Base-by-base conservation (phyloP, 2,888 invertebrate genomes). In the Unio delphinus region DNA sequence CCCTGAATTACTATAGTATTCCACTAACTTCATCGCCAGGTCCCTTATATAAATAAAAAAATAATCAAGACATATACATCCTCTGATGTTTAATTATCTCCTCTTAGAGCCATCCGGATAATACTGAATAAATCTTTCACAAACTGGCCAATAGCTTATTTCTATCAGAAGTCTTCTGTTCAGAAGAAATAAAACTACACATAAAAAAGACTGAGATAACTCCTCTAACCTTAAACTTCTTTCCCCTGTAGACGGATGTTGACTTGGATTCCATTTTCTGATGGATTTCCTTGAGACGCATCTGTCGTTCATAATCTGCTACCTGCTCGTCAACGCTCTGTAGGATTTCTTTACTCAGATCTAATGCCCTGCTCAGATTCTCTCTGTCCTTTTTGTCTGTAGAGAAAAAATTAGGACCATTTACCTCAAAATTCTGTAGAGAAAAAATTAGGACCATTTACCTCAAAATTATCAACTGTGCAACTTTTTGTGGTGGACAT, bases 291-390 rank as follows among this genome's bases (percentile, higher is more conserved):
- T 96, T 90, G 86, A 98, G 95, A 20, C 96, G 92, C 88, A 96
- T 95, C 82, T 96, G 95, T 69, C 95, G 93, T 88, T 97, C 96
- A 83, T 96, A 96, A 68, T 96, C 95, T 0, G 96, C 97, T 54
- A 98, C 97, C 88, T 96, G 95, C 55, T 95, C 94, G 90, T 98
- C 95, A 0, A 98, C 96, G 89, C 95, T 95, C 0, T 95, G 94
- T 79, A 98, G 92, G 77, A 98, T 95, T 83, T 95, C 95, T 91
- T 96, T 96, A 45, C 96, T 95, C 69, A 95, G 92, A 67, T 93
- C 93, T 57, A 96, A 90, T 1, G 96, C 95, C 88, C 93, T 94
- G 77, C 94, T 94, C 73, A 98, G 89, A 79, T 94, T 92, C 80
- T 95, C 95, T 76, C 94, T 93, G 89, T 98, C 97, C 68, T 92